These are phyloP conservation scores for Pedetes capensis DNA, from an alignment of 2,113 vertebrate genomes.

Conservation along the genomic window DNA sequence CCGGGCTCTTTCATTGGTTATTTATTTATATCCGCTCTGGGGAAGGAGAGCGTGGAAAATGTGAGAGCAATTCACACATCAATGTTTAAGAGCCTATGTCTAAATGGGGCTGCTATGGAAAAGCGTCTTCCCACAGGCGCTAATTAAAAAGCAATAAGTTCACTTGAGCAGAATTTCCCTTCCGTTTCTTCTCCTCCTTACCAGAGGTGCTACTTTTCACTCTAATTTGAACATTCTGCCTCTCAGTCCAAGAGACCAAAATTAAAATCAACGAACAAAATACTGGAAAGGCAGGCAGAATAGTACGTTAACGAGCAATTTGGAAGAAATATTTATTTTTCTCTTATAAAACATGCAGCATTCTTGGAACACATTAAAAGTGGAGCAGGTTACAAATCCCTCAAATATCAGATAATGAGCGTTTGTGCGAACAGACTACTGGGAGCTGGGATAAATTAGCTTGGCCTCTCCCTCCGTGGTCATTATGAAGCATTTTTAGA, in stretches of 20 bases:
- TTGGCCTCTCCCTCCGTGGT: background rate
- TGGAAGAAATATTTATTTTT: background rate
- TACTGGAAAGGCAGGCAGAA: background rate
- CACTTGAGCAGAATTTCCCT: slow-evolving; percentile 42
- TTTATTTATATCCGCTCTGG: slow-evolving; percentile 77
- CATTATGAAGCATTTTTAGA: background rate
- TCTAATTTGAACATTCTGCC: slow-evolving; percentile 51
- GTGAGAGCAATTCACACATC: slow-evolving; percentile 71
- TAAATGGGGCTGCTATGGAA: slow-evolving; percentile 64
- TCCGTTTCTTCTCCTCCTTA: slow-evolving; percentile 43
- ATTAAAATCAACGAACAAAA: background rate
- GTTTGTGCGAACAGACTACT: background rate
- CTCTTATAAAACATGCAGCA: background rate
- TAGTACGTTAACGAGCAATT: background rate
- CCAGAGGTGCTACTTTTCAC: slow-evolving; percentile 37
- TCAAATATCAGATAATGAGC: background rate
- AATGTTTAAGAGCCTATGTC: slow-evolving; percentile 69
- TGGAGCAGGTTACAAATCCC: background rate
- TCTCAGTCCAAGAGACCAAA: slow-evolving; percentile 16
- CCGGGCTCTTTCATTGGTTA: slow-evolving; percentile 65
- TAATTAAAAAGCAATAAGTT: slow-evolving; percentile 81
- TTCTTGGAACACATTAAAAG: background rate
- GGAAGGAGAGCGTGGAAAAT: slow-evolving; percentile 57
- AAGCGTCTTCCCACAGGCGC: slow-evolving; percentile 78
- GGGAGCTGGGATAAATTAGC: background rate